Percentiles rank a stretch among this genome's conserved stretches.
phyloP scores from a whole-genome alignment of 2,113 vertebrate genomes.

The Boulengeromyrus knoepffleri region DNA sequence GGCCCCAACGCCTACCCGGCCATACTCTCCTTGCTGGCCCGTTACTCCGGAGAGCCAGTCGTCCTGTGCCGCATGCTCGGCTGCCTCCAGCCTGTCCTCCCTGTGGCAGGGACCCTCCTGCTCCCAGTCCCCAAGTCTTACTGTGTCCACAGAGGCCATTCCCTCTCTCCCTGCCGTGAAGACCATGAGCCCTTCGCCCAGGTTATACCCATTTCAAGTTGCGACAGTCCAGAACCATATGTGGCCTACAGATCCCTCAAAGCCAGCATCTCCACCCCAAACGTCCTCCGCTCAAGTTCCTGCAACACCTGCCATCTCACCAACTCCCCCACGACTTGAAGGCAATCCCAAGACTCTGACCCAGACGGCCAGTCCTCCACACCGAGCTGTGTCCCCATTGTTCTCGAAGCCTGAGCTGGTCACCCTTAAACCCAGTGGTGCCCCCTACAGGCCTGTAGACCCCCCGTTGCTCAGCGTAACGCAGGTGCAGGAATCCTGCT shows the following conservation, averaged over 20 bases:
- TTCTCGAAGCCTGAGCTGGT: constrained; percentile 19
- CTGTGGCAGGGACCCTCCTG: constrained; percentile 58
- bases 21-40: constrained; percentile 66
- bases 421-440: constrained; percentile 23
- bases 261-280: background rate
- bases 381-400: constrained; percentile 25
- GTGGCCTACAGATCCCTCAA: background rate
- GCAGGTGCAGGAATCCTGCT: constrained; percentile 7
- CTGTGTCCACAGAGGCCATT: constrained; percentile 15
- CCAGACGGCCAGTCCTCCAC: constrained; percentile 24
- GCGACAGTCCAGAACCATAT: background rate
- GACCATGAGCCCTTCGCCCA: background rate
- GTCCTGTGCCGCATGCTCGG: constrained; percentile 56
- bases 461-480: constrained; percentile 9
- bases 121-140: constrained; percentile 46
- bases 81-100: constrained; percentile 67
- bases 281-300: background rate
- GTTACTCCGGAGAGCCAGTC: constrained; percentile 52
- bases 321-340: background rate
- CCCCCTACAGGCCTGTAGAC: background rate
- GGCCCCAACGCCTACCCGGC: constrained; percentile 49
- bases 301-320: background rate
- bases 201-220: background rate
- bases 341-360: background rate
- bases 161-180: background rate